Evolutionary conservation across 1,140 invertebrate species (phyloP).

Genomic region (Heterodera carotae): DNA sequence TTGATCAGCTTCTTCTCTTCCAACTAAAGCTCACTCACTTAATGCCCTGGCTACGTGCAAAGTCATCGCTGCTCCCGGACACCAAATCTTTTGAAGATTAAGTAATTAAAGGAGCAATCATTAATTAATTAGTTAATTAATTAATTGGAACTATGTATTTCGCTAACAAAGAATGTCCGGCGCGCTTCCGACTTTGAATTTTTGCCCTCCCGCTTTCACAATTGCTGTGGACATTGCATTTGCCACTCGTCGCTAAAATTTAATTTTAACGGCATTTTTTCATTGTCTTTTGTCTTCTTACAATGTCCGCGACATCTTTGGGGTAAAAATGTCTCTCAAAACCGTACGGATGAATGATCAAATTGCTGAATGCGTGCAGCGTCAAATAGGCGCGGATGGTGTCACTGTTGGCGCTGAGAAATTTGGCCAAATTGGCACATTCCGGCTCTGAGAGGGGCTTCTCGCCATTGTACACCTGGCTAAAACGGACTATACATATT

Average conservation of each 20-base stretch:
- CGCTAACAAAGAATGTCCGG: slow-evolving; percentile 54
- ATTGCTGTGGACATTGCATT: slow-evolving; percentile 49
- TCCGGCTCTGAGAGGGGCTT: slow-evolving; percentile 52
- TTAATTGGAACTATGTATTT: not conserved
- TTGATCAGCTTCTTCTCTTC: not conserved
- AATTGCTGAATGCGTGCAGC: slow-evolving; percentile 63
- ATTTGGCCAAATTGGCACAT: slow-evolving; percentile 38
- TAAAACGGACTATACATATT: slow-evolving; percentile 26
- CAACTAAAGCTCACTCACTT: slow-evolving; percentile 10
- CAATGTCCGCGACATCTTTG: slow-evolving; percentile 62
- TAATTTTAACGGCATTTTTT: no score
- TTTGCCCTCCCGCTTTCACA: slow-evolving; percentile 35
- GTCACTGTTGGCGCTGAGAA: slow-evolving; percentile 37
- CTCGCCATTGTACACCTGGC: slow-evolving; percentile 53
- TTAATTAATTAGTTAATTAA: slow-evolving; percentile 14
- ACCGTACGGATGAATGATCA: slow-evolving; percentile 68
- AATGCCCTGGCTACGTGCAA: slow-evolving; percentile 65
- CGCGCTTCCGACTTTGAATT: slow-evolving; percentile 46
- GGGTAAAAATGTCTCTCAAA: slow-evolving; percentile 62
- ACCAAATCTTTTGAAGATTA: slow-evolving; percentile 53
- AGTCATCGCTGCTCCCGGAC: slow-evolving; percentile 62
- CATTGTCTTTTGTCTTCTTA: not conserved
- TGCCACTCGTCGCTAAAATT: slow-evolving; percentile 43
- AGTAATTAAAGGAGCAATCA: no score
- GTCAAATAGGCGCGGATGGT: slow-evolving; percentile 55